These are phyloP conservation scores for Triops cancriformis DNA, from an alignment of 1,140 invertebrate genomes.

Conservation along the genomic window DNA sequence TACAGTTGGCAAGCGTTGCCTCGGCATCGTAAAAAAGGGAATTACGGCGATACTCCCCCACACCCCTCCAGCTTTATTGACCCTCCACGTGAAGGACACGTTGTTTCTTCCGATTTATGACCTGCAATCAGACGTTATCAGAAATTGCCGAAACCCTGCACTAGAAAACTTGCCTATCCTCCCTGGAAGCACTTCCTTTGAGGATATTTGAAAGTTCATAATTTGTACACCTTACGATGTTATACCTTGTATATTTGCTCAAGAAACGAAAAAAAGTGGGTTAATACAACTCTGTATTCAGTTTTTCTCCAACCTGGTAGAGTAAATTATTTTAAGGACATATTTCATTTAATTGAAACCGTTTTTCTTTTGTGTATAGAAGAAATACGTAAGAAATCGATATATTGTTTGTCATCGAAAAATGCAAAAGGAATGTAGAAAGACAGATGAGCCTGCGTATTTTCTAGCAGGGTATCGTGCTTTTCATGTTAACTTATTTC, in stretches of 20 bases:
- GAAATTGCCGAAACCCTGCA: not conserved
- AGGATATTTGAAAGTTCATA: not conserved
- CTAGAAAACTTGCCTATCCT: not conserved
- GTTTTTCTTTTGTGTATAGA: too few relatives aligned
- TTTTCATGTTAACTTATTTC: not conserved
- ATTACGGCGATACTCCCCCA: not conserved
- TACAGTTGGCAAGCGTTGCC: constrained; percentile 26
- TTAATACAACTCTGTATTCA: too few relatives aligned
- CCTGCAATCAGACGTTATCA: not conserved
- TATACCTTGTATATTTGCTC: not conserved
- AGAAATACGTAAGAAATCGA: not conserved
- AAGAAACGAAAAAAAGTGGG: not conserved
- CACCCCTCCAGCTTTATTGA: not conserved
- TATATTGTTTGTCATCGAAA: not conserved
- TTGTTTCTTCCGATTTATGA: not conserved
- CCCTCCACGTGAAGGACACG: constrained; percentile 6
- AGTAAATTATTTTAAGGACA: not conserved
- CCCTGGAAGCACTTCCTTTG: not conserved
- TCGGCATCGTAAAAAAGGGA: not conserved
- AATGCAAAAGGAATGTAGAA: not conserved
- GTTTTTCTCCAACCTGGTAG: not conserved
- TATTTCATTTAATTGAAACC: not conserved
- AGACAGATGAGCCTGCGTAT: not conserved
- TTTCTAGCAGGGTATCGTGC: not conserved
- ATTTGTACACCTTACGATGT: too few relatives aligned